Percentiles rank a stretch among this genome's conserved stretches.
phyloP scores from a whole-genome alignment of 2,113 vertebrate genomes.

The Electrona antarctica region DNA sequence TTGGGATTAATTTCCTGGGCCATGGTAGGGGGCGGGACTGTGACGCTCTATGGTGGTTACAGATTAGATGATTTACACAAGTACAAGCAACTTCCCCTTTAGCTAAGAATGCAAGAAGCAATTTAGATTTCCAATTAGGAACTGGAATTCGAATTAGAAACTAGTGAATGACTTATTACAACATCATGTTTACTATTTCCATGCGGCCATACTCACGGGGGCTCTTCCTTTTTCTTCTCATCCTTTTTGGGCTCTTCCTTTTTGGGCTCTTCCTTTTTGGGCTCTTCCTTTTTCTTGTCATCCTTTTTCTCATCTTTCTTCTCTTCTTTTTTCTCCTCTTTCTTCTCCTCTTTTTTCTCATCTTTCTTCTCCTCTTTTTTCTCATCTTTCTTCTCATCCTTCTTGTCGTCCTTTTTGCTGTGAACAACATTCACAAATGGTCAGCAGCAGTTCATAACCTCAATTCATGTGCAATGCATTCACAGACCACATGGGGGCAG shows the following conservation, averaged over 20 bases:
- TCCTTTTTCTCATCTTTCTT: slow-evolving; percentile 40
- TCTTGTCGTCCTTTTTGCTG: slow-evolving; percentile 84
- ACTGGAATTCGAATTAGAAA: too few relatives aligned
- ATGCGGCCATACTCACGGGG: slow-evolving; percentile 42
- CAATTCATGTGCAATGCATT: not conserved
- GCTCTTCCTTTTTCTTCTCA: slow-evolving; percentile 66
- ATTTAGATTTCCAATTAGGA: too few relatives aligned
- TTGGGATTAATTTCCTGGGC: too few relatives aligned
- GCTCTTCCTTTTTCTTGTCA: slow-evolving; percentile 24
- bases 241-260: slow-evolving; percentile 27
- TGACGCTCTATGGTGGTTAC: too few relatives aligned
- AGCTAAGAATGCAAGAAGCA: too few relatives aligned
- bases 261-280: slow-evolving; percentile 38
- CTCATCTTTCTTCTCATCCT: slow-evolving; percentile 68
- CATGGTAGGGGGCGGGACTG: too few relatives aligned
- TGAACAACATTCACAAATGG: slow-evolving; percentile 30
- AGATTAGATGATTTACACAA: too few relatives aligned
- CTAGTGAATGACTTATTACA: too few relatives aligned
- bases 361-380: slow-evolving; percentile 76
- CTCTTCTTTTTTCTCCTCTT: slow-evolving; percentile 72
- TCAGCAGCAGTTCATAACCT: not conserved
- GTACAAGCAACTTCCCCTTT: too few relatives aligned
- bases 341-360: slow-evolving; percentile 53
- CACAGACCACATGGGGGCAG: slow-evolving; percentile 14
- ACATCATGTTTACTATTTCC: not conserved